A percentile compares a stretch with the other conserved stretches of the same genome.
These are phyloP conservation scores for Meriones psammophilus DNA, from an alignment of 2,797 vertebrate genomes.

Conservation along the genomic window DNA sequence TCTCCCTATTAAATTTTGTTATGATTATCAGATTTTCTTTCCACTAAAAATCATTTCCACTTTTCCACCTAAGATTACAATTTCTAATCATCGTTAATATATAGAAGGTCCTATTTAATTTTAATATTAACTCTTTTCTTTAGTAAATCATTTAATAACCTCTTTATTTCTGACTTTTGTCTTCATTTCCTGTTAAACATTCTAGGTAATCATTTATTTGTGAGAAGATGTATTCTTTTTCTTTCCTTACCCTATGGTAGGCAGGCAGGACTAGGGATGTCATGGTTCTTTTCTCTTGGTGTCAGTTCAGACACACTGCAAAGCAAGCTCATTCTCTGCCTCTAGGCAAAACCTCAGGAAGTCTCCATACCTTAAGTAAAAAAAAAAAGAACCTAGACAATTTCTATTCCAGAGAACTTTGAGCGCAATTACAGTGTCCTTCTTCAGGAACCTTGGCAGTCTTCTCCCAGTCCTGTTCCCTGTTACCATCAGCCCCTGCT, in stretches of 20 bases:
- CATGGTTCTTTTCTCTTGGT: background rate
- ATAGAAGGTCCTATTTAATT: background rate
- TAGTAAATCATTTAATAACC: background rate
- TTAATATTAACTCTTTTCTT: background rate
- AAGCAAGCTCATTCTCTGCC: background rate
- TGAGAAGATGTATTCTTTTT: background rate
- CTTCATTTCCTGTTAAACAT: background rate
- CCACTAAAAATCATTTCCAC: background rate
- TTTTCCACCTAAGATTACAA: background rate
- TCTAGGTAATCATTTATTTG: background rate
- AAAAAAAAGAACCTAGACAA: background rate
- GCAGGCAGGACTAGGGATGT: no score
- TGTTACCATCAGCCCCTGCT: background rate
- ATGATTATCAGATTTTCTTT: background rate
- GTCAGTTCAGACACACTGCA: background rate
- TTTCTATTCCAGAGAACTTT: background rate
- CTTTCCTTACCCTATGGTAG: background rate
- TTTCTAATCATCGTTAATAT: no score
- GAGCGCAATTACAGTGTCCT: background rate
- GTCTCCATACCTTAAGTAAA: background rate
- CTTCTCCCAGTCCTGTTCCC: background rate
- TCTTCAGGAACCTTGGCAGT: background rate
- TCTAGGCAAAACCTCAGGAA: conserved; percentile 17
- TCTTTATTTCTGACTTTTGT: background rate
- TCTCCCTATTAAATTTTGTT: background rate